Evolutionary conservation across 2,797 vertebrate genomes (phyloP).

Genomic region (Cryptoblepharus egeriae): DNA sequence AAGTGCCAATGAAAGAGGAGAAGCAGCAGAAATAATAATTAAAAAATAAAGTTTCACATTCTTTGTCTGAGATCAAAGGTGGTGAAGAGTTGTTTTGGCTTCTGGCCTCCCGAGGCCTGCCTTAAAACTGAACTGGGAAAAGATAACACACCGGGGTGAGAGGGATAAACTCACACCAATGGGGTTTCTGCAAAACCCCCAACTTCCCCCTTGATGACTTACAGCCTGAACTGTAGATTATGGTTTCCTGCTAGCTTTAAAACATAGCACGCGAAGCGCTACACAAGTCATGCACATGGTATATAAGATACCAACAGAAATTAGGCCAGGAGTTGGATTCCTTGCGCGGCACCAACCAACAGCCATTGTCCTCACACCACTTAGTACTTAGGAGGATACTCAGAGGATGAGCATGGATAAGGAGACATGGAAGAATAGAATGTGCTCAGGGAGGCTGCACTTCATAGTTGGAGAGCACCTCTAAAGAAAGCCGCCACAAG

Average conservation of each 20-base stretch:
- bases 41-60: conserved; percentile 64
- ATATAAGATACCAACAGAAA: background rate
- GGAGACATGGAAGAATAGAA: background rate
- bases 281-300: background rate
- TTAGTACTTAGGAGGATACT: no score
- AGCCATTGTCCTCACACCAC: no score
- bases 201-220: background rate
- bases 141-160: fast-evolving
- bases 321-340: background rate
- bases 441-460: no score
- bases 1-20: background rate
- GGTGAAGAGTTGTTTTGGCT: no score
- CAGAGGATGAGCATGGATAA: background rate
- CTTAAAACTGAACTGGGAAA: background rate
- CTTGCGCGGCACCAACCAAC: no score
- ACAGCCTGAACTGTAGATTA: background rate
- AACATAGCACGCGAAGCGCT: background rate
- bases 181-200: no score
- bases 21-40: conserved; percentile 56
- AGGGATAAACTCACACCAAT: background rate
- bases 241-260: background rate
- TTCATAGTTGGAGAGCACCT: no score
- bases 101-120: background rate
- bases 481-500: background rate
- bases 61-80: conserved; percentile 48